Conservation (phyloP, 2,797 vertebrate genomes). For the Hirundo rustica region DNA sequence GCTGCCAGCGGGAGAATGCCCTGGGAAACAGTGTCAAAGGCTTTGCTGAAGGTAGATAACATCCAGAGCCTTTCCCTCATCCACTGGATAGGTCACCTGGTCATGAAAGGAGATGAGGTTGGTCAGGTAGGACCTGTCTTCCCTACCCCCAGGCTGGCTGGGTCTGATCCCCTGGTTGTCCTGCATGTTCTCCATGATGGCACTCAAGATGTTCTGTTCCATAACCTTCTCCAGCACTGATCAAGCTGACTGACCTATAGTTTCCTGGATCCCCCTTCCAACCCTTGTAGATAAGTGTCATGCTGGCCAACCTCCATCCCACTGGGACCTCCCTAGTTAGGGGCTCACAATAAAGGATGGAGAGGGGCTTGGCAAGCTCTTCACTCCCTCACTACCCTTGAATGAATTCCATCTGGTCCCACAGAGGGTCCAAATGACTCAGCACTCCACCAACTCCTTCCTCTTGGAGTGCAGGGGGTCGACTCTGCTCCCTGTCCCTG, state of each 20-base stretch:
- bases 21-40: neutral
- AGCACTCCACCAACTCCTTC: neutral
- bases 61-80: neutral
- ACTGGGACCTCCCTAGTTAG: neutral
- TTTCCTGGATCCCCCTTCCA: neutral
- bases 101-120: neutral
- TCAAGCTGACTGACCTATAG: neutral
- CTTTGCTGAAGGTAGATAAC: neutral
- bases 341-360: neutral
- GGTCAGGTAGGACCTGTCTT: neutral
- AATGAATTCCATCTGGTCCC: neutral
- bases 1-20: neutral
- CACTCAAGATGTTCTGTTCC: neutral
- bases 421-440: neutral
- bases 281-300: neutral
- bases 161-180: neutral
- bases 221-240: neutral
- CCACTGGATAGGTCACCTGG: neutral
- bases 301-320: neutral
- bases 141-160: too few species aligned
- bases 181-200: fast-evolving
- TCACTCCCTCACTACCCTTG: fast-evolving
- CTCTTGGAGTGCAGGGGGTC: neutral
- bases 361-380: neutral
- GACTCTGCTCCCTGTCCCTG: neutral